Base-by-base conservation (phyloP, 1,140 invertebrate species). In the Nomia melanderi region DNA sequence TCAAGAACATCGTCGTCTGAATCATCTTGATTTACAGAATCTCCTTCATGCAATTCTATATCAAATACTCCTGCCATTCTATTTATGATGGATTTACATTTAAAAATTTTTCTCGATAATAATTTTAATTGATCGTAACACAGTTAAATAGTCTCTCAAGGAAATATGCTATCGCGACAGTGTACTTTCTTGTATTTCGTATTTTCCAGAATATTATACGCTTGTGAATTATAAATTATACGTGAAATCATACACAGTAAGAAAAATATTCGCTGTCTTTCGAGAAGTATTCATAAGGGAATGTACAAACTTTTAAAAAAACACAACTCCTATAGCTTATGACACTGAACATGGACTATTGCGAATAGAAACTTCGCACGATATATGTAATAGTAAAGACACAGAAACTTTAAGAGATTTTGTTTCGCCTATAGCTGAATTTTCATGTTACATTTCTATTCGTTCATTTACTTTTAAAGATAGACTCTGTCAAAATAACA, bases 51-150 rank as follows among this genome's bases (percentile, higher is more conserved):
- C 86, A 98, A 93, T 92, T 98, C 97, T 89, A 98, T 95, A 93
- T 98, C 97, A 92, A 98, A 98, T 89, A 98, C 94, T 89, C 95
- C 95, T 90, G 96, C 96, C 96, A 96, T 96, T 92, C 91, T 94
- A 83, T 63, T 92, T 47, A 29, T 25, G 57, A 25, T 23, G 47
- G 63, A 84, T 78, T 89, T 79, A 89, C 89, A 90, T 90, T 85
- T 86, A 88, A 85, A 44, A 23, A 0, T 23, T 73, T 73, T 27
- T 41, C 23, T 39, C 6, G 23, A 20, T 47, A 25, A 41, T 63
- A 41, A 27, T 17, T 54, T 60, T 53, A 62, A 70, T 70, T 77
- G 57, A 62, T 71, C 44, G 44, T 44, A 62, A 70, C 27, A 14
- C n/a, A 36, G 54, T 41, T n/a, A 23, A 62, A 41, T 39, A 57